Evolutionary conservation across 1,140 invertebrate species (phyloP).

Genomic region (Conus ventricosus): DNA sequence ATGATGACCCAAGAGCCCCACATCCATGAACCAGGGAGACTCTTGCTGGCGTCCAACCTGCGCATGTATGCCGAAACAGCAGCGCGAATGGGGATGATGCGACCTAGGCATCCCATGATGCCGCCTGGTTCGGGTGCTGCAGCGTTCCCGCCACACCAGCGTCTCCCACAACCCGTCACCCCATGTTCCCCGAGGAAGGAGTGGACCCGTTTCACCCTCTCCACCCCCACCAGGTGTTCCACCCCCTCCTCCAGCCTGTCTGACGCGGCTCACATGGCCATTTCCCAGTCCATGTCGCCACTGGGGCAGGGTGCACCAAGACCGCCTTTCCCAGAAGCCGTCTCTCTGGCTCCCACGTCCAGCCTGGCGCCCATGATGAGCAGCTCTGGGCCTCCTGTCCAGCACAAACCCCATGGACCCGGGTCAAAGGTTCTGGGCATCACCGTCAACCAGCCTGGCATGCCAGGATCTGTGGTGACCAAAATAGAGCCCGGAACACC

Average conservation of each 20-base stretch:
- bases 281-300: not conserved
- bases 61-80: constrained; percentile 39
- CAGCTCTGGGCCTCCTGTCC: not conserved
- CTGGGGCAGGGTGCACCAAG: not conserved
- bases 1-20: constrained; percentile 31
- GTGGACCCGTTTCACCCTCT: constrained; percentile 25
- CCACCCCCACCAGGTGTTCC: not conserved
- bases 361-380: not conserved
- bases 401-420: not conserved
- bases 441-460: constrained; percentile 20
- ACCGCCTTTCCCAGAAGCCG: constrained; percentile 22
- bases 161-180: constrained; percentile 33
- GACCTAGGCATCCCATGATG: constrained; percentile 8
- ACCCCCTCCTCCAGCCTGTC: constrained; percentile 2
- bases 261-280: not conserved
- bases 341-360: constrained; percentile 2
- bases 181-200: constrained; percentile 36
- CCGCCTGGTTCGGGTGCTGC: constrained; percentile 1
- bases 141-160: constrained; percentile 13
- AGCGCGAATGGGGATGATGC: constrained; percentile 29
- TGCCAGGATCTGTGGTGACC: constrained; percentile 19
- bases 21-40: not conserved
- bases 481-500: constrained; percentile 40
- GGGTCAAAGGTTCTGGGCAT: not conserved
- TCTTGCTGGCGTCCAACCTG: constrained; percentile 36